A percentile compares a stretch with the other conserved stretches of the same genome.
Evolutionary conservation across 1,140 invertebrate species (phyloP).

Genomic region (Vollenhovia emeryi): DNA sequence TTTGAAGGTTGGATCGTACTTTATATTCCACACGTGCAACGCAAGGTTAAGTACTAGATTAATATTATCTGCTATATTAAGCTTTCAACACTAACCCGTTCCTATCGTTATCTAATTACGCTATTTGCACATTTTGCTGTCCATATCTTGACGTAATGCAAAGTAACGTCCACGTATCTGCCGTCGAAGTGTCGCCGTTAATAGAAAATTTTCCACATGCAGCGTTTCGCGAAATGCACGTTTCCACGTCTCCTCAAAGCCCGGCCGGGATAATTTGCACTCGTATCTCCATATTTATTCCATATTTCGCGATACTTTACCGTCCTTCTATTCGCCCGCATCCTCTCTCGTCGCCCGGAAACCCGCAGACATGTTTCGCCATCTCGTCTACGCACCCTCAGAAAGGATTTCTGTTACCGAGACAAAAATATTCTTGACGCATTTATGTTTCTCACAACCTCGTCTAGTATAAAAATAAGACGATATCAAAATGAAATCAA

Average conservation of each 20-base stretch:
- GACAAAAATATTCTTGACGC: too few relatives aligned
- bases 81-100: neutral
- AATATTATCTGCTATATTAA: neutral
- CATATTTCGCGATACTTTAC: neutral
- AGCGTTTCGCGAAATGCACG: neutral
- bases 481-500: too few relatives aligned
- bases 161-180: neutral
- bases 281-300: neutral
- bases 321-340: neutral
- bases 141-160: neutral
- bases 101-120: conserved; percentile 5
- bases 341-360: neutral
- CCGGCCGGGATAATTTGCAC: neutral
- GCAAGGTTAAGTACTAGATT: too few relatives aligned
- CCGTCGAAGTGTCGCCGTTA: neutral
- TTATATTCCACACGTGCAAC: too few relatives aligned
- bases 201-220: neutral
- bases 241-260: neutral
- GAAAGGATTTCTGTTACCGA: too few relatives aligned
- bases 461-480: too few relatives aligned
- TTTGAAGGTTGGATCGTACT: too few relatives aligned
- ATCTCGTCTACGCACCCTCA: too few relatives aligned
- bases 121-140: neutral
- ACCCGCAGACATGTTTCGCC: neutral
- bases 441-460: too few relatives aligned